Evolutionary conservation across 2,113 vertebrate species (phyloP).

Genomic region (Ammodytes dubius): DNA sequence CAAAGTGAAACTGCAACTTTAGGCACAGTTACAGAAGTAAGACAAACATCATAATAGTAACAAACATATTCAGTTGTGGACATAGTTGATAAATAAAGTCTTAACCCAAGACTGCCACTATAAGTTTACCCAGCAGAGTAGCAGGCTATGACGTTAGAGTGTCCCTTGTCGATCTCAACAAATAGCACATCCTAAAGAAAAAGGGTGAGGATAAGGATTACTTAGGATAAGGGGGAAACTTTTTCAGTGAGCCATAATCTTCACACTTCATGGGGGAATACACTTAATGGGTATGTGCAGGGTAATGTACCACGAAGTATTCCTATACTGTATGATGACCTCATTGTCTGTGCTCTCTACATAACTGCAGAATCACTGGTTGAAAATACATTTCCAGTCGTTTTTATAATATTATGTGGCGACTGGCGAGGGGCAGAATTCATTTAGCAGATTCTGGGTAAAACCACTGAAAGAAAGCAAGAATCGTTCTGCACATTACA

Average conservation of each 20-base stretch:
- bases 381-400: constrained; percentile 57
- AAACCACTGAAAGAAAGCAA: constrained; percentile 70
- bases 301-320: constrained; percentile 1
- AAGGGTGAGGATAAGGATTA: neutral
- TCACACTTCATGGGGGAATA: neutral
- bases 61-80: too few species aligned
- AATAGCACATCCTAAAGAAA: too few species aligned
- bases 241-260: neutral
- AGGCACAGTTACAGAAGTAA: neutral
- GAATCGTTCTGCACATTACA: constrained; percentile 51
- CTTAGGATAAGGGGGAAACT: neutral
- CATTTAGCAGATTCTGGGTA: constrained; percentile 50
- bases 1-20: neutral
- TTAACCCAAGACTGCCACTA: neutral
- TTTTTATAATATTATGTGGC: constrained; percentile 60
- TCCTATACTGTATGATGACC: constrained; percentile 15
- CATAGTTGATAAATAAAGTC: too few species aligned
- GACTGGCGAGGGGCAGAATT: constrained; percentile 50
- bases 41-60: neutral
- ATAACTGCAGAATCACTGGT: constrained; percentile 32
- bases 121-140: neutral
- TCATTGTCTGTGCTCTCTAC: constrained; percentile 49
- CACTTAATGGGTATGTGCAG: constrained; percentile 5
- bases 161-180: too few species aligned
- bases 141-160: neutral